Percentiles rank a stretch among this genome's conserved stretches.
phyloP scores from a whole-genome alignment of 2,113 vertebrate species.

The western clawed frog (Xenopus tropicalis) region DNA sequence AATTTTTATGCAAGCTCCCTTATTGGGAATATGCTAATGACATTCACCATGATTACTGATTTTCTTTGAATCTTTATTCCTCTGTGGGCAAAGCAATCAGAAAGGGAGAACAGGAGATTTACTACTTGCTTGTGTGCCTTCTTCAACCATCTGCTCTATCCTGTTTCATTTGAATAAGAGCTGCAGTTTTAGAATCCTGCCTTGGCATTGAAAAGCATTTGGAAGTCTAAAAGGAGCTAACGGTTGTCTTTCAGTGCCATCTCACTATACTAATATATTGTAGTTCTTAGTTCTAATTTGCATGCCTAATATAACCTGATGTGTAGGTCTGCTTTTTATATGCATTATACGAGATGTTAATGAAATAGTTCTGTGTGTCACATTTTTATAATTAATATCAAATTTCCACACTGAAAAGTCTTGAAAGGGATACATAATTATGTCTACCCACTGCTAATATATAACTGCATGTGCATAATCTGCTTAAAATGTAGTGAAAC shows the following conservation, averaged over 20 bases:
- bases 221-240: conserved; percentile 66
- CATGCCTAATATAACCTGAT: conserved; percentile 40
- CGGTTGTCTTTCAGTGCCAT: conserved; percentile 62
- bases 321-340: conserved; percentile 1
- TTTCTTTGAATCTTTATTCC: conserved; percentile 93
- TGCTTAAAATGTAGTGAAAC: too few relatives aligned
- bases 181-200: conserved; percentile 69
- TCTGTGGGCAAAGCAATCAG: conserved; percentile 85
- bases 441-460: too few relatives aligned
- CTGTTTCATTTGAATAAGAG: conserved; percentile 83
- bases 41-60: conserved; percentile 87
- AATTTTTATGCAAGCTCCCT: conserved; percentile 75
- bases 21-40: conserved; percentile 96
- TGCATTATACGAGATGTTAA: conserved; percentile 10
- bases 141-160: conserved; percentile 79
- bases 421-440: too few relatives aligned
- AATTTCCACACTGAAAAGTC: not conserved
- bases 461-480: too few relatives aligned
- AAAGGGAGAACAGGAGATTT: conserved; percentile 84
- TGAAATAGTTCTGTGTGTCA: not conserved
- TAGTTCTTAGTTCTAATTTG: conserved; percentile 54
- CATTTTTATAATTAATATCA: not conserved
- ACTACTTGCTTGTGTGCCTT: conserved; percentile 76
- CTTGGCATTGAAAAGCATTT: conserved; percentile 59
- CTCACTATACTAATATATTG: conserved; percentile 49